Evolutionary conservation across 2,113 vertebrate genomes (phyloP).

Genomic region (Anser cygnoides): DNA sequence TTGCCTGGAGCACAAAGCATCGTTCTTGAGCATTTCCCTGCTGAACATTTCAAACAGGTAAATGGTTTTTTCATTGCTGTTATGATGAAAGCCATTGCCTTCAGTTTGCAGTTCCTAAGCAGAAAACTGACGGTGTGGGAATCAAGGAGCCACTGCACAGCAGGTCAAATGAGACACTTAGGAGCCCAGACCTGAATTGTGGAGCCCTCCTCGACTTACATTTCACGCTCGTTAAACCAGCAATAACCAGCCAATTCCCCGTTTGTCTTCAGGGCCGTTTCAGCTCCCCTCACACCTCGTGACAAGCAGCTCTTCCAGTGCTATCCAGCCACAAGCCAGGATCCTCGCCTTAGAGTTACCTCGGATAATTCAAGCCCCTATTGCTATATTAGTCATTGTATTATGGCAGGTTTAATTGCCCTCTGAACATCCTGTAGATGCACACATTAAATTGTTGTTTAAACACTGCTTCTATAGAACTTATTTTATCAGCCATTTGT

Average conservation of each 20-base stretch:
- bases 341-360: not conserved
- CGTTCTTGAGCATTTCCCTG: not conserved
- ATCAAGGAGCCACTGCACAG: not conserved
- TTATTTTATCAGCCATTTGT: not conserved
- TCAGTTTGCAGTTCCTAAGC: not conserved
- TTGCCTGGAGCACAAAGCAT: slow-evolving; percentile 3
- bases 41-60: slow-evolving; percentile 26
- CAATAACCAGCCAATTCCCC: not conserved
- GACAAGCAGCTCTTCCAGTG: not conserved
- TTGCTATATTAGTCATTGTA: not conserved
- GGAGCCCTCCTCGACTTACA: not conserved
- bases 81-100: slow-evolving; percentile 27
- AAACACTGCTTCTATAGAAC: not conserved
- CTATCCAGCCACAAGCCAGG: not conserved
- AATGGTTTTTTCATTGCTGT: not conserved
- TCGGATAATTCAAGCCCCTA: not conserved
- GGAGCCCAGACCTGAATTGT: not conserved
- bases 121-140: not conserved
- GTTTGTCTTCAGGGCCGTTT: not conserved
- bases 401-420: not conserved
- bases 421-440: not conserved
- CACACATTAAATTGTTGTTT: not conserved
- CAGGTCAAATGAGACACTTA: not conserved
- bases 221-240: not conserved
- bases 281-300: not conserved